Evolutionary conservation across 2,797 vertebrate genomes (phyloP), one percentile per base, ranked within the genome.

Genomic region (Molossus molossus): DNA sequence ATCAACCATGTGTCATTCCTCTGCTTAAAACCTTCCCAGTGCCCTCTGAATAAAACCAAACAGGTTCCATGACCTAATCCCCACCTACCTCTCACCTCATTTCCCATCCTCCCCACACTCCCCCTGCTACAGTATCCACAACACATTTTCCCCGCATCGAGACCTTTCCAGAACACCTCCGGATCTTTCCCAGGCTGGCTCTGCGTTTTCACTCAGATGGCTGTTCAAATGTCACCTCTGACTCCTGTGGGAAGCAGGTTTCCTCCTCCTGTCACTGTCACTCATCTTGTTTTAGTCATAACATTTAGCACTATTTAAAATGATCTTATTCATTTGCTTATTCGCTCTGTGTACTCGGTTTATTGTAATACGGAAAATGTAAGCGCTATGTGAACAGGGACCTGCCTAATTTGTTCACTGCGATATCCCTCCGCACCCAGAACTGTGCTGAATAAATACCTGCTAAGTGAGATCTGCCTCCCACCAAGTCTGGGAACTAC

Each of bases 391-490:
- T 69, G 45, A 86, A 50, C 9, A 72, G 8, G 15, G 37, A 53
- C 20, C 57, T 50, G n/a, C 58, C 70, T 64, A 8, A 70, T 87
- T 69, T 64, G 60, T 73, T 83, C 72, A 60, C 55, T 79, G 57
- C 29, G 13, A n/a, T 58, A 33, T 55, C 21, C 20, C 70, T 64
- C n/a, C 37, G 76, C 37, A 77, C 62, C 60, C 20, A 79, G 53
- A 25, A 48, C 1, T 50, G 18, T 60, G 50, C 73, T 55, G 5
- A 76, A 21, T 45, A 67, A 96, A 40, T 62, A 84, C 21, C 45
- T 89, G 55, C 7, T 58, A 21, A 58, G 55, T 88, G 97, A 91
- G 53, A 40, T 67, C 73, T 76, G 79, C 60, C 67, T 82, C 45
- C 37, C 15, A 37, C n/a, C 79, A 80, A 64, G 65, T 76, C 48